Conservation (phyloP, 2,113 vertebrate genomes). For the Nerophis lumbriciformis region DNA sequence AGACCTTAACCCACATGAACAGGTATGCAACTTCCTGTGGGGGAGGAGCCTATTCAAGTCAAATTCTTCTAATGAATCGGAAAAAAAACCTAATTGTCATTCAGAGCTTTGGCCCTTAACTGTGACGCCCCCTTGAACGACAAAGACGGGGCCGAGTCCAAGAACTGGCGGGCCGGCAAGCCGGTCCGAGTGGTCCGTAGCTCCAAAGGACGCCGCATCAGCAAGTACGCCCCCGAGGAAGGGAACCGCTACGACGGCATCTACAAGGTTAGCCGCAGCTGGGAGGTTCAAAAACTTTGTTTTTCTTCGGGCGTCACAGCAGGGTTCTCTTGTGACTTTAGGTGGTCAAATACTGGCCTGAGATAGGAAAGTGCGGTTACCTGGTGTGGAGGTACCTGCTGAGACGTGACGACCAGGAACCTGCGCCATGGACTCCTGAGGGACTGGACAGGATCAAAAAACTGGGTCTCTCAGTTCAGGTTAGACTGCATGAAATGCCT, state of each 20-base stretch:
- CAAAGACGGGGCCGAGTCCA: constrained; percentile 95
- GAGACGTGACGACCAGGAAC: constrained; percentile 92
- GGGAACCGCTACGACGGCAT: constrained; percentile 98
- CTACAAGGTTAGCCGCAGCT: constrained; percentile 81
- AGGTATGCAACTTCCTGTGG: constrained; percentile 66
- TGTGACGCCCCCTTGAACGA: constrained; percentile 96
- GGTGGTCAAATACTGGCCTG: constrained; percentile 99
- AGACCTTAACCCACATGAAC: constrained; percentile 98
- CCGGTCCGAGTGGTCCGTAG: constrained; percentile 95
- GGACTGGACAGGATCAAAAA: constrained; percentile 89
- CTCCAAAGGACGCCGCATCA: constrained; percentile 95
- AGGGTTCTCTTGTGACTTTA: constrained; percentile 31
- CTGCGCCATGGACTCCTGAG: constrained; percentile 95
- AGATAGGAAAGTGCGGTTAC: constrained; percentile 97
- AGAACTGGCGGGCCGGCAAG: constrained; percentile 96
- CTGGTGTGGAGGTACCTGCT: constrained; percentile 96
- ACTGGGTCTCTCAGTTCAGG: constrained; percentile 88
- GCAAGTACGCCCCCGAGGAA: constrained; percentile 98
- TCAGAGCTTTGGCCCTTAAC: constrained; percentile 95
- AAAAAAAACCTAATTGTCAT: no score
- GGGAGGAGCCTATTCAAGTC: no score
- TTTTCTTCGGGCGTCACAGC: neutral
- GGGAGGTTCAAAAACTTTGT: neutral
- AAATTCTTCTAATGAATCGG: no score
- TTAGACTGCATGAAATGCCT: constrained; percentile 46